Evolutionary conservation across 2,113 vertebrate species (phyloP), one percentile per base, ranked within the genome.

Genomic region (Oxyura jamaicensis): DNA sequence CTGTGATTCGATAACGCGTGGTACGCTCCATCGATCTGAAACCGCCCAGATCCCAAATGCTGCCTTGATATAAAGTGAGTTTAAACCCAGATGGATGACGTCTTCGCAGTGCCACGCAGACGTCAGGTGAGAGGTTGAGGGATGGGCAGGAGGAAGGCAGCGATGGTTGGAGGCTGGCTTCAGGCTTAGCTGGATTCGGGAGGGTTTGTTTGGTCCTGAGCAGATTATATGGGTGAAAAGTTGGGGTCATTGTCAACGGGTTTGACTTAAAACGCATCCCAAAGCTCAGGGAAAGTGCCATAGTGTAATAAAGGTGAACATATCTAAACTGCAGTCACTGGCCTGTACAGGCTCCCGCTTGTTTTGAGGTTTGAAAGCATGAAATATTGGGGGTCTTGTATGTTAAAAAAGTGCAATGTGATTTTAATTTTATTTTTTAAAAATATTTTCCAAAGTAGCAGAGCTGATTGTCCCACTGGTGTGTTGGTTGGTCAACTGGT

Each of bases 71-170:
- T 1, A 42, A 88, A 90, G 76, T 4, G 23, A 67, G 33, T 59
- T 84, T 63, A 2, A 68, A 33, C 25, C 84, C 74, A 8, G 11
- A 48, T 4, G 67, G 85, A 28, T 65, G 81, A 75, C 15, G 76
- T 1, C 35, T 55, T 11, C 3, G 12, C 48, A 1, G 67, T 23
- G 15, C 0, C 5, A 62, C 17, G 1, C 48, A 5, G 77, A 52
- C 21, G 21, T 29, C 12, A 22, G 67, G 62, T 71, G 66, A 52
- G n/a, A 0, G 28, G n/a, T 39, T 10, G 74, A 28, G 53, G 39
- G 55, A 2, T 7, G 44, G 46, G 39, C 2, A 26, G 50, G 65
- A 59, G 31, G 77, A 35, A 53, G 25, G 16, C 0, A 8, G 15
- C 4, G 28, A 12, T 36, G 7, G n/a, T 2, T 56, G 28, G 69